Conservation (phyloP, 2,113 vertebrate genomes). For the Prolemur simus region DNA sequence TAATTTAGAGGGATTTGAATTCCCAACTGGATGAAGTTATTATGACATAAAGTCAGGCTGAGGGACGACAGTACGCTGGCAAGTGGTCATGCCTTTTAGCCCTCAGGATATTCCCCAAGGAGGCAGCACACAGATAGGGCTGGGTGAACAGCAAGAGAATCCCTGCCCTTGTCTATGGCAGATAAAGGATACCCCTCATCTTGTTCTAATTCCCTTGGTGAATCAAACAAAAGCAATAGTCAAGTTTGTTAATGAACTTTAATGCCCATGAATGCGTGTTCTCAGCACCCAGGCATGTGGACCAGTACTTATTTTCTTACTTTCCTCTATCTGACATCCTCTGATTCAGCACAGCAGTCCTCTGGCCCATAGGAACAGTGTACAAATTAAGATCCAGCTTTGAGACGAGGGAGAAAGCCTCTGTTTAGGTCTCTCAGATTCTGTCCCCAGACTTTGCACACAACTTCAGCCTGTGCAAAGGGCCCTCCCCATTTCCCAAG, state of each 20-base stretch:
- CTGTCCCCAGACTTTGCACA: background rate
- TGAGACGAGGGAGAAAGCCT: background rate
- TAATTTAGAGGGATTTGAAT: constrained; percentile 66
- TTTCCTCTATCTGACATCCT: background rate
- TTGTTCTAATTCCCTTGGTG: background rate
- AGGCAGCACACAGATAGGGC: background rate
- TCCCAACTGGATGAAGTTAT: constrained; percentile 51
- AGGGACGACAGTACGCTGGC: background rate
- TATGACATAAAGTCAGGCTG: background rate
- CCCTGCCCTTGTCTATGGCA: background rate
- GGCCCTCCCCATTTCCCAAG: background rate
- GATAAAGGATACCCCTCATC: background rate
- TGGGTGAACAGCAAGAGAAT: background rate
- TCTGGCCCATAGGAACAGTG: background rate
- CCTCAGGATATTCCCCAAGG: background rate
- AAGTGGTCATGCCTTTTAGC: background rate
- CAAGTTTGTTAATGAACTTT: background rate
- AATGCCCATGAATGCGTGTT: background rate
- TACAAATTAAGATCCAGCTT: background rate
- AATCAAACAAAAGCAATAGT: background rate
- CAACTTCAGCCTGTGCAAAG: background rate
- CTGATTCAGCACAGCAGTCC: background rate
- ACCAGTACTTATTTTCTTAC: background rate
- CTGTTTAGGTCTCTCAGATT: background rate
- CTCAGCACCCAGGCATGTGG: background rate